Evolutionary conservation across 1,140 invertebrate genomes (phyloP), one percentile per base, ranked within the genome.

Genomic region (Mamestra configurata): DNA sequence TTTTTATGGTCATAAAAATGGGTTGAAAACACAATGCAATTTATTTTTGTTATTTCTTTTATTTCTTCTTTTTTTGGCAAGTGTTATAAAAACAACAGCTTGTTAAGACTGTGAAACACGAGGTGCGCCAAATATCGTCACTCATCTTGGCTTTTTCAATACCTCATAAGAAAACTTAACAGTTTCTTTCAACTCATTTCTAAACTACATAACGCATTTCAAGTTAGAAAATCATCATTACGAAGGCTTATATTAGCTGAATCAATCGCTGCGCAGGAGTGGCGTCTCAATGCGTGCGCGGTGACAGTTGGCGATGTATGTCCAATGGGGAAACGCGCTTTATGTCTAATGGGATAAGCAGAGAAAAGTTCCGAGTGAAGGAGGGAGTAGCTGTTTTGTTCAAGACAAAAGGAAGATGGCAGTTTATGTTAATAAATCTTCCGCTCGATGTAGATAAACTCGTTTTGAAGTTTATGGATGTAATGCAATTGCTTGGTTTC

Each of bases 241-340:
- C 82, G 87, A 84, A 77, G 80, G 89, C 85, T 88, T 87, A 88
- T 84, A 89, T 91, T 89, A 91, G 86, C 83, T 83, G 88, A 88
- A 89, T 92, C 89, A 90, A 89, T 92, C 88, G 79, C 8, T 59
- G 49, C 24, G 24, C 22, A 27, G 82, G 82, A 92, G 82, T 91
- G 90, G 83, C 90, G 77, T 49, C 18, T 87, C 82, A 91, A 92
- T 90, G 85, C 84, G 61, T 59, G 8, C 3, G 27, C 35, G 40
- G 59, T 87, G 90, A 90, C 90, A 90, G 78, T 75, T 82, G 82
- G 82, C 82, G 87, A 88, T 85, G 79, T 87, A 57, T 75, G 71
- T 37, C 53, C 53, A 22, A 57, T 72, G 49, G 49, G 22, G 66
- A 43, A 57, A 75, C 31, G 71, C 71, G 53, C 53, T 75, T 51